Evolutionary conservation across 1,140 invertebrate species (phyloP).

Genomic region (Musca vetustissima): DNA sequence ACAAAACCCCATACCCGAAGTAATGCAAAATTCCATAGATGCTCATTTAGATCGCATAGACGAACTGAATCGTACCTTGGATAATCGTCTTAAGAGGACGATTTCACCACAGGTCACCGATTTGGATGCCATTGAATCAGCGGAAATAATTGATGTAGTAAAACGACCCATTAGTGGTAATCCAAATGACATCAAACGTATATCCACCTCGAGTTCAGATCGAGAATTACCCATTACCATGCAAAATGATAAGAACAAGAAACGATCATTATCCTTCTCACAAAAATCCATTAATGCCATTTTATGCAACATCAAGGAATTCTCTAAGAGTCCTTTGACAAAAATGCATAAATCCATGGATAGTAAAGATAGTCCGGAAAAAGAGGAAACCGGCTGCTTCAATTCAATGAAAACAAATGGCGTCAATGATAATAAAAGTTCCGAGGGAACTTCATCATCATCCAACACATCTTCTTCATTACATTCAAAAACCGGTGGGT

Average conservation of each 20-base stretch:
- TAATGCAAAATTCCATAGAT: slow-evolving; percentile 46
- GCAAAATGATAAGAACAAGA: slow-evolving; percentile 36
- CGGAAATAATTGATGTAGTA: slow-evolving; percentile 29
- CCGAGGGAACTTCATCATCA: not conserved
- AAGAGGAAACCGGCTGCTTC: slow-evolving; percentile 21
- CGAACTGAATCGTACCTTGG: slow-evolving; percentile 45
- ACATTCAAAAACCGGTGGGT: no score
- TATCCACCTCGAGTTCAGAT: slow-evolving; percentile 47
- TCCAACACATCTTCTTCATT: no score
- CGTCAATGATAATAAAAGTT: not conserved
- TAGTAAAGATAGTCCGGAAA: slow-evolving; percentile 10
- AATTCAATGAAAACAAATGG: not conserved
- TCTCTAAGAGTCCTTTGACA: slow-evolving; percentile 44
- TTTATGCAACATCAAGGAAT: slow-evolving; percentile 50
- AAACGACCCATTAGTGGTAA: slow-evolving; percentile 26
- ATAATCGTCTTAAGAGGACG: slow-evolving; percentile 46
- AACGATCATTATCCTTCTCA: slow-evolving; percentile 49
- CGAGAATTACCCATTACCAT: slow-evolving; percentile 21
- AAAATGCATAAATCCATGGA: slow-evolving; percentile 32
- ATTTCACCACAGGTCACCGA: slow-evolving; percentile 31
- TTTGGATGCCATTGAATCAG: slow-evolving; percentile 45
- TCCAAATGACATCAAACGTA: slow-evolving; percentile 34
- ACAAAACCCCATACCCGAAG: not conserved
- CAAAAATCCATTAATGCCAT: slow-evolving; percentile 51
- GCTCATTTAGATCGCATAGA: slow-evolving; percentile 51